phyloP scores from a whole-genome alignment of 1,140 invertebrate species.

The Drosophila nasuta region DNA sequence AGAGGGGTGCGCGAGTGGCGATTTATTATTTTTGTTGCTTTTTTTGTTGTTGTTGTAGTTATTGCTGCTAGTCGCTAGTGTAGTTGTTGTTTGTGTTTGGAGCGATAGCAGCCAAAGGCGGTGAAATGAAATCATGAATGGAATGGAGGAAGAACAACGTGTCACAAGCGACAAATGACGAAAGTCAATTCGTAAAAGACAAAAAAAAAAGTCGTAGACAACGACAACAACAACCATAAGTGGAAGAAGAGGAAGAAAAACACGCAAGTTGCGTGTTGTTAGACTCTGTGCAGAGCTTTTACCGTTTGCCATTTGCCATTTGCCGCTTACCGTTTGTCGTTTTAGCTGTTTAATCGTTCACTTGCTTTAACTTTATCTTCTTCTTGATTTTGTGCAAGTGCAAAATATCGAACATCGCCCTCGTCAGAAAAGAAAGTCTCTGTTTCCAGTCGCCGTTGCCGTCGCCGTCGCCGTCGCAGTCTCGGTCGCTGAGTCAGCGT shows the following conservation, averaged over 20 bases:
- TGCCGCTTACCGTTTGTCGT: constrained; percentile 25
- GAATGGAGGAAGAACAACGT: neutral
- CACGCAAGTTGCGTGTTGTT: constrained; percentile 9
- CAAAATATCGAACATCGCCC: constrained; percentile 32
- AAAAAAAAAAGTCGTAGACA: neutral
- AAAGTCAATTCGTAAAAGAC: constrained; percentile 6
- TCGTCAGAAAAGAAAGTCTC: constrained; percentile 6
- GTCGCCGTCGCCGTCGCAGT: constrained; percentile 40
- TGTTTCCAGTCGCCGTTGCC: constrained; percentile 41
- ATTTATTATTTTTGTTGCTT: constrained; percentile 15
- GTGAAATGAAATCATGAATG: constrained; percentile 35
- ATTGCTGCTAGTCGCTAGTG: neutral
- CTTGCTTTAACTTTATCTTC: constrained; percentile 27
- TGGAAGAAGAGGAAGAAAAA: neutral
- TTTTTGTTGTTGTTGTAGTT: constrained; percentile 8
- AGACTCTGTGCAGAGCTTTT: constrained; percentile 3
- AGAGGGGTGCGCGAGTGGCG: constrained; percentile 2
- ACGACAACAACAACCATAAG: constrained; percentile 4
- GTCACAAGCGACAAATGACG: constrained; percentile 6
- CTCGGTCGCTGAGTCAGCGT: constrained; percentile 69
- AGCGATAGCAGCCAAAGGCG: constrained; percentile 34
- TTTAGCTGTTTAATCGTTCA: constrained; percentile 19
- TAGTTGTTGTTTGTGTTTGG: constrained; percentile 5
- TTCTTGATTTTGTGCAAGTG: constrained; percentile 33
- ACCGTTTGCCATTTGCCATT: constrained; percentile 28